phyloP scores from a whole-genome alignment of 2,888 invertebrate genomes.

The Ditula angustiorana region DNA sequence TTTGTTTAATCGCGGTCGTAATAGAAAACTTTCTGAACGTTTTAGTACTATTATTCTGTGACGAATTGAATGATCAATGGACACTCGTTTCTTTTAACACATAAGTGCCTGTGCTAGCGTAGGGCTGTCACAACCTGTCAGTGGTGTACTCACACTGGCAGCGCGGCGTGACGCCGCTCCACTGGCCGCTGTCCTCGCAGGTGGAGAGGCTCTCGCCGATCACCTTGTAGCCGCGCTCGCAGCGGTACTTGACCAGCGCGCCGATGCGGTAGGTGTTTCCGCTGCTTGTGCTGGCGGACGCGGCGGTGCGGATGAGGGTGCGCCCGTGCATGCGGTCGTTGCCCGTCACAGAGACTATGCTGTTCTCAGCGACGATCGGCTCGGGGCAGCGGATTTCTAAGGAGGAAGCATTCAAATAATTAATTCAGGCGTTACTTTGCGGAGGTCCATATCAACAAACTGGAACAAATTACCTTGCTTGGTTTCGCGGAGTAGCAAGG shows the following conservation, averaged over 20 bases:
- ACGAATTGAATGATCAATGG: no score
- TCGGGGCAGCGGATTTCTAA: slow-evolving; percentile 95
- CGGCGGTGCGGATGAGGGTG: slow-evolving; percentile 91
- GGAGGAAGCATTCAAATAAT: slow-evolving; percentile 43
- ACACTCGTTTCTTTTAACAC: no score
- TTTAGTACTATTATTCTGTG: no score
- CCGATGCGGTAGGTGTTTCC: slow-evolving; percentile 94
- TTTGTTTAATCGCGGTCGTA: no score
- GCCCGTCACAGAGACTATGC: slow-evolving; percentile 94
- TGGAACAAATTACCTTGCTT: no score
- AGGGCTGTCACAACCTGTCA: neutral
- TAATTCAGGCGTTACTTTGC: no score
- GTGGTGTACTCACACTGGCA: slow-evolving; percentile 90
- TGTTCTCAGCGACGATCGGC: slow-evolving; percentile 92
- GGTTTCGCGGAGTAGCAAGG: no score
- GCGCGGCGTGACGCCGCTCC: slow-evolving; percentile 93
- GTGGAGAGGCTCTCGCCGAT: slow-evolving; percentile 93
- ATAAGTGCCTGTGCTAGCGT: no score
- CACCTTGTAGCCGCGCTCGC: slow-evolving; percentile 95
- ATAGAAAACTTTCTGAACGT: no score
- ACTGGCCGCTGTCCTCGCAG: slow-evolving; percentile 93
- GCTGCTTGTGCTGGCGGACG: slow-evolving; percentile 88
- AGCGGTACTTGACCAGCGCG: slow-evolving; percentile 94
- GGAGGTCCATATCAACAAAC: no score
- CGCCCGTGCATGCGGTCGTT: slow-evolving; percentile 96